A percentile compares a stretch with the other conserved stretches of the same genome.
Conservation (phyloP, 2,797 vertebrate genomes). For the Myoxocephalus aenaeus region DNA sequence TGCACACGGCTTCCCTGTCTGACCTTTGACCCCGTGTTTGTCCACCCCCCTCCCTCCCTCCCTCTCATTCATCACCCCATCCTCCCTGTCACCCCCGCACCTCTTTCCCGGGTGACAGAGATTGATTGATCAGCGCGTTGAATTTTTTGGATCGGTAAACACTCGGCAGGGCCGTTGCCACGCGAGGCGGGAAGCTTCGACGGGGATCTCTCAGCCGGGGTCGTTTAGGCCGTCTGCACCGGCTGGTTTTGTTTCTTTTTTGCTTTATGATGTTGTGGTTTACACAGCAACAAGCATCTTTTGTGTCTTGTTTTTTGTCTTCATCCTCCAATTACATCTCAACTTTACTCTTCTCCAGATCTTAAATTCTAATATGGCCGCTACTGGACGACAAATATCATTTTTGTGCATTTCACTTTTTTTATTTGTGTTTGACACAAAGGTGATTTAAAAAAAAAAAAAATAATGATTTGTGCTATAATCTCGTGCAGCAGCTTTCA, state of each 20-base stretch:
- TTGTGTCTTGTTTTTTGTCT: not conserved
- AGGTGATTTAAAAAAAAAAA: not conserved
- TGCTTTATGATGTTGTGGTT: too few species aligned
- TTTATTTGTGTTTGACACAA: conserved; percentile 4
- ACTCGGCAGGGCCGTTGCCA: conserved; percentile 60
- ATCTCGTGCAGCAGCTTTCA: conserved; percentile 35
- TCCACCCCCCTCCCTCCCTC: conserved; percentile 46
- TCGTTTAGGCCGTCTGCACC: conserved; percentile 32
- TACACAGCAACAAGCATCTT: not conserved
- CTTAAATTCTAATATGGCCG: not conserved
- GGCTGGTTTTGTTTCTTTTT: conserved; percentile 14
- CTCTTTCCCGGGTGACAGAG: conserved; percentile 63
- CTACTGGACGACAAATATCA: not conserved
- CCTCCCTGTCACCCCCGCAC: conserved; percentile 48
- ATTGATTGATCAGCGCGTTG: conserved; percentile 82
- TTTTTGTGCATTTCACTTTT: too few species aligned
- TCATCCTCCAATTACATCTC: not conserved
- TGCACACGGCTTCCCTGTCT: conserved; percentile 67
- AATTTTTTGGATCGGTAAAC: conserved; percentile 60
- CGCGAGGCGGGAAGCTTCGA: conserved; percentile 43
- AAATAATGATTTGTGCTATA: not conserved
- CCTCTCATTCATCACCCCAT: conserved; percentile 84
- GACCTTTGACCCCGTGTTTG: conserved; percentile 84
- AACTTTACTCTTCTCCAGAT: not conserved
- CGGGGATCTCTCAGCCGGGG: conserved; percentile 60